Conservation (phyloP, 2,797 vertebrate species). For the Phalanger gymnotis region DNA sequence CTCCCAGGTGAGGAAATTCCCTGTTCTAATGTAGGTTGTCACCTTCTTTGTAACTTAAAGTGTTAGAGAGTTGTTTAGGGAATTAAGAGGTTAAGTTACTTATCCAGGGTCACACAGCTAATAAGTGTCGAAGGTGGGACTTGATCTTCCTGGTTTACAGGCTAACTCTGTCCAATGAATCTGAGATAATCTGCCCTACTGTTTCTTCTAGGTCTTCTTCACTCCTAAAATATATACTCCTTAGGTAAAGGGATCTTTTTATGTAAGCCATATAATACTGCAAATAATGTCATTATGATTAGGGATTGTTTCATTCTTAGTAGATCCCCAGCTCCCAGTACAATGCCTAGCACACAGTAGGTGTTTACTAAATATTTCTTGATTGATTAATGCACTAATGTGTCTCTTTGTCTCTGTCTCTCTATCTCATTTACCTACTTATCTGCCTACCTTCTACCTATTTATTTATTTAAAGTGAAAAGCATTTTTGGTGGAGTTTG, state of each 20-base stretch:
- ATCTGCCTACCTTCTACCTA: no score
- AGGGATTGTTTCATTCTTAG: no score
- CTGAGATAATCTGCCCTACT: not conserved
- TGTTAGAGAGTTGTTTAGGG: not conserved
- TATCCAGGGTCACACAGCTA: not conserved
- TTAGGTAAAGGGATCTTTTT: not conserved
- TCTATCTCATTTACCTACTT: no score
- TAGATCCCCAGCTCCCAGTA: no score
- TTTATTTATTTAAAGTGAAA: no score
- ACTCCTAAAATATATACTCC: not conserved
- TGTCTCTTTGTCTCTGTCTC: no score
- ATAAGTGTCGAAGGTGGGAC: not conserved
- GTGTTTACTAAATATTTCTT: no score
- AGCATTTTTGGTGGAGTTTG: no score
- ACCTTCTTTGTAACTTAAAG: not conserved
- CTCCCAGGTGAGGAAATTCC: not conserved
- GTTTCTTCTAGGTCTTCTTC: not conserved
- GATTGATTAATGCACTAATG: no score
- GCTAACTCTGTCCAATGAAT: not conserved
- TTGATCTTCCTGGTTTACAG: no score
- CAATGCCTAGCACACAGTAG: no score
- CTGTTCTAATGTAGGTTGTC: not conserved
- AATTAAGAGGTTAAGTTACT: not conserved
- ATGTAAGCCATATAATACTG: not conserved
- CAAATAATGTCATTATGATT: no score